Evolutionary conservation across 2,113 vertebrate genomes (phyloP).

Genomic region (Psittacus erithacus): DNA sequence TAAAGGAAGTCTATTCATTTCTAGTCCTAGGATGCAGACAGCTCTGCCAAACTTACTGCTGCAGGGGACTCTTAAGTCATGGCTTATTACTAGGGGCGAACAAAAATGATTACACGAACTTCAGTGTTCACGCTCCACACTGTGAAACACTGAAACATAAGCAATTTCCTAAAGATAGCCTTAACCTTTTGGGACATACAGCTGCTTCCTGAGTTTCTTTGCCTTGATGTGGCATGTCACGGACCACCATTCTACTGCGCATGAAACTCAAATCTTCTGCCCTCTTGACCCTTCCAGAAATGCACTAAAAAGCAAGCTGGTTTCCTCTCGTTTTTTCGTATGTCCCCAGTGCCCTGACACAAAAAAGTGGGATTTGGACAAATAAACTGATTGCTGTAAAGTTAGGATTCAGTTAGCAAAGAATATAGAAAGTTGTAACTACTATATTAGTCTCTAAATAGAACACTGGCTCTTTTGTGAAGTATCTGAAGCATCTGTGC

Average conservation of each 20-base stretch:
- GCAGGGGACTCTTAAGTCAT: not conserved
- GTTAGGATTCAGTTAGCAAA: not conserved
- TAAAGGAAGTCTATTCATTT: not conserved
- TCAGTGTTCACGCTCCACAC: not conserved
- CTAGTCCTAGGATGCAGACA: not conserved
- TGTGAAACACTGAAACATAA: not conserved
- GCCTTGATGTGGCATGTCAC: not conserved
- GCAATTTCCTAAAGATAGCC: not conserved
- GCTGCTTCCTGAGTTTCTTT: not conserved
- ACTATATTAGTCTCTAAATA: slow-evolving; percentile 3
- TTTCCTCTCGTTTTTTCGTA: not conserved
- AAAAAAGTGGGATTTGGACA: slow-evolving; percentile 25
- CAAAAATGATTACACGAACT: not conserved
- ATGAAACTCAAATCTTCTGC: not conserved
- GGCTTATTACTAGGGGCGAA: not conserved
- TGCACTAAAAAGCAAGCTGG: not conserved
- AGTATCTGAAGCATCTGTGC: slow-evolving; percentile 7
- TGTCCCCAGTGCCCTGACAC: not conserved
- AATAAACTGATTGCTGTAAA: not conserved
- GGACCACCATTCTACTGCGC: not conserved
- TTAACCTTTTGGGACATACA: not conserved
- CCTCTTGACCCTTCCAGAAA: not conserved
- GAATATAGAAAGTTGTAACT: not conserved
- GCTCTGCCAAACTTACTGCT: not conserved
- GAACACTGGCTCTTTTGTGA: not conserved